These are phyloP conservation scores for Brachionichthys hirsutus DNA, from an alignment of 2,113 vertebrate species.

Conservation along the genomic window DNA sequence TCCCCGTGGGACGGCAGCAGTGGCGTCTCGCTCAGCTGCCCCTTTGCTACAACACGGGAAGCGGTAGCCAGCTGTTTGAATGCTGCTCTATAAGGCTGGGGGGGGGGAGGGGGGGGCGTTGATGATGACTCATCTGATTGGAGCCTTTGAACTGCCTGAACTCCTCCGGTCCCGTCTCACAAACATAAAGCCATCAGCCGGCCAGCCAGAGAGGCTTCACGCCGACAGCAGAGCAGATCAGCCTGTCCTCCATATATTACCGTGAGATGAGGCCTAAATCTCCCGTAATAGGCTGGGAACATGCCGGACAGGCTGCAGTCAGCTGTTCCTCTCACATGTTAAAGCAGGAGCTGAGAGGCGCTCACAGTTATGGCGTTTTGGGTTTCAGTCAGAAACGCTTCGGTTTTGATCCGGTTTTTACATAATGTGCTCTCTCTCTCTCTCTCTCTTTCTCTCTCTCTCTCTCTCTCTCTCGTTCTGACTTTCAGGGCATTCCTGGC, in stretches of 20 bases:
- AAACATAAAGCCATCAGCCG: constrained; percentile 42
- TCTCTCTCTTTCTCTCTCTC: constrained; percentile 21
- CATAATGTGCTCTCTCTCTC: neutral
- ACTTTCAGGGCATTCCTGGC: constrained; percentile 88
- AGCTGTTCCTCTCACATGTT: constrained; percentile 53
- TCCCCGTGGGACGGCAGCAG: constrained; percentile 14
- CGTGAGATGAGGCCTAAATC: constrained; percentile 20
- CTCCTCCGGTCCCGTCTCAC: constrained; percentile 46
- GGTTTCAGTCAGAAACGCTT: constrained; percentile 4
- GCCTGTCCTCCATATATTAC: constrained; percentile 10
- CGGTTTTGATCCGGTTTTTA: constrained; percentile 14
- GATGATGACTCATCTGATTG: constrained; percentile 66
- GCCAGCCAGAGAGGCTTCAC: no score
- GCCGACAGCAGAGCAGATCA: constrained; percentile 33
- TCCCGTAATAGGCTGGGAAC: constrained; percentile 25
- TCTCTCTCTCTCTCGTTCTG: constrained; percentile 37
- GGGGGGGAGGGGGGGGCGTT: no score
- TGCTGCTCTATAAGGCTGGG: constrained; percentile 51
- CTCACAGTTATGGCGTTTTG: constrained; percentile 23
- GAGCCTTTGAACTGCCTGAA: constrained; percentile 65
- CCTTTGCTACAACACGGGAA: constrained; percentile 43
- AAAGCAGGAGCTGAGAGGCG: constrained; percentile 14
- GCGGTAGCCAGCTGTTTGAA: constrained; percentile 56
- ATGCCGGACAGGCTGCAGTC: constrained; percentile 26
- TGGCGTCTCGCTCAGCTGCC: constrained; percentile 45